Evolutionary conservation across 2,888 invertebrate genomes (phyloP), one percentile per base, ranked within the genome.

Genomic region (Holacanthella duospinosa): DNA sequence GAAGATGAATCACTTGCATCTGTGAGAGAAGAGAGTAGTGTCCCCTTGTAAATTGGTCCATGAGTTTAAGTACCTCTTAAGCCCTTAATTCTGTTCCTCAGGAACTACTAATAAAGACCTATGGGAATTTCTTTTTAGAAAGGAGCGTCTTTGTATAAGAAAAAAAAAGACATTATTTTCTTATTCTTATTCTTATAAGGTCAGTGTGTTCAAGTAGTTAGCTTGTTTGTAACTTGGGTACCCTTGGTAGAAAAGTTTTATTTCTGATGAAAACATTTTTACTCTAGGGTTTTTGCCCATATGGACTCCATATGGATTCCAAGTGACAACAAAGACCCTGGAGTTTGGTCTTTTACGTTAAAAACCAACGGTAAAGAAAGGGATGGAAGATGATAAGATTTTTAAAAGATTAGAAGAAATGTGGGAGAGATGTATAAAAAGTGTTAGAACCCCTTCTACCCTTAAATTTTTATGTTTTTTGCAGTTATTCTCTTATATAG

Each of bases 281-380:
- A 9, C 36, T 36, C 9, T 16, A 36, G 36, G 9, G 36, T 36
- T 36, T 36, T 48, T 48, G 55, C 55, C 55, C 55, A 55, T 55
- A 55, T 55, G 55, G 55, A 29, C 55, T 55, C 55, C 55, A 55
- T 55, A 55, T 55, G 55, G 25, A 48, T 48, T 48, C 19, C 19
- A 48, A 48, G 48, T 48, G 48, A 48, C 48, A 48, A 48, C 48
- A 48, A 48, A 48, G 48, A 48, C 12, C 21, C 48, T 4, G 21
- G 48, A 48, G 48, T 48, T 48, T 16, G 19, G 48, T 48, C 48
- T 21, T 48, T 48, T 21, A 9, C 48, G 12, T 21, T 48, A 48
- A 21, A 48, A 21, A 36, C n/a, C n/a, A 36, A 36, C 36, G 6
- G 9, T 36, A 36, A 36, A 36, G 36, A n/a, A 36, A 36, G 36